These are phyloP conservation scores for Onychostruthus taczanowskii DNA, from an alignment of 2,113 vertebrate genomes.

Conservation along the genomic window DNA sequence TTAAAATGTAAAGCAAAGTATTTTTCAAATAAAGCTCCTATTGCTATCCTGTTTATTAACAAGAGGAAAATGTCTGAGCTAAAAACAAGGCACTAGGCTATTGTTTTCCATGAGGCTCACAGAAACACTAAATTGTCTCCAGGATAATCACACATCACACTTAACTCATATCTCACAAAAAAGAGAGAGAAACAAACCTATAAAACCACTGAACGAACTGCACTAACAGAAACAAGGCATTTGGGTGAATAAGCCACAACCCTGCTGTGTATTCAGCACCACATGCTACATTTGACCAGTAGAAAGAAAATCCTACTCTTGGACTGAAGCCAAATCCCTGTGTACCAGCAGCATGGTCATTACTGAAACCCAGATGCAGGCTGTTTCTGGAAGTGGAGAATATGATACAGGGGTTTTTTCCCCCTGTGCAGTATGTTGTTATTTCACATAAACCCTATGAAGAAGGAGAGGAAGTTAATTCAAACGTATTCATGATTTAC, in stretches of 20 bases:
- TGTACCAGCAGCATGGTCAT: neutral
- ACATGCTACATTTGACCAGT: neutral
- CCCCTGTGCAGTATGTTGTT: neutral
- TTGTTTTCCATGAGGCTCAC: neutral
- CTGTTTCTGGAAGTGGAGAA: neutral
- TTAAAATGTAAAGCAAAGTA: neutral
- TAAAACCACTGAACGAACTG: neutral
- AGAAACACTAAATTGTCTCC: neutral
- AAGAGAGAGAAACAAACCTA: rapidly evolving
- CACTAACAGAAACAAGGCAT: neutral
- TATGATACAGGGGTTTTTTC: rapidly evolving
- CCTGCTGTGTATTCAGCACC: neutral
- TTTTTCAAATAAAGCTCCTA: neutral
- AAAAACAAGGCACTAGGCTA: neutral
- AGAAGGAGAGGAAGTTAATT: neutral
- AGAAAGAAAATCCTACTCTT: neutral
- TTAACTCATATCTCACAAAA: neutral
- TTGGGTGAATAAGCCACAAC: neutral
- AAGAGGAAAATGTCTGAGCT: neutral
- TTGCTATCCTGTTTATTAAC: neutral
- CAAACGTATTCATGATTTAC: neutral
- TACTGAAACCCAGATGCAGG: neutral
- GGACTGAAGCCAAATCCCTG: neutral
- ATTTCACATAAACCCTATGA: neutral
- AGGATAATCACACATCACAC: neutral